Percentiles rank a stretch among this genome's conserved stretches.
Evolutionary conservation across 2,888 invertebrate genomes (phyloP).

Genomic region (Itoplectis maculator): DNA sequence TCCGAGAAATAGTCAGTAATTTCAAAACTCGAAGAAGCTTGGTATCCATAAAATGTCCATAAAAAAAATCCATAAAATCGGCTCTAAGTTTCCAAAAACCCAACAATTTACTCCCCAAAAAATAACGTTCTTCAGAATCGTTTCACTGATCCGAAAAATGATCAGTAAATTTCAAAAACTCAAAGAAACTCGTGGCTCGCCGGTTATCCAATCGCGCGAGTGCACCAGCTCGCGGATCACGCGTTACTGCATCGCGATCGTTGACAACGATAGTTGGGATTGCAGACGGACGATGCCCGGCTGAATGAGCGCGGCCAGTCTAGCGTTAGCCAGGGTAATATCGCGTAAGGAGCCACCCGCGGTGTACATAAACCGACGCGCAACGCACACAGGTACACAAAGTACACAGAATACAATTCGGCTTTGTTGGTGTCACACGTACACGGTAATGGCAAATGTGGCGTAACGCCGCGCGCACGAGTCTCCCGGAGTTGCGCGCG

Average conservation of each 20-base stretch:
- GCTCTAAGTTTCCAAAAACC: neutral
- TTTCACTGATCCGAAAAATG: too few relatives aligned
- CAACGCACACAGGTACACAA: constrained; percentile 5
- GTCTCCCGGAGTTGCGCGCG: too few relatives aligned
- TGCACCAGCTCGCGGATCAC: neutral
- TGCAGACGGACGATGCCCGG: constrained; percentile 5
- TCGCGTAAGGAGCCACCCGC: neutral
- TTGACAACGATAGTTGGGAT: constrained; percentile 18
- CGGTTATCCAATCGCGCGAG: constrained; percentile 6
- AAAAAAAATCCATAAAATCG: too few relatives aligned
- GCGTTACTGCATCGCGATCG: neutral
- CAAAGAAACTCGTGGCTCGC: too few relatives aligned
- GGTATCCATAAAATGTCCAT: too few relatives aligned
- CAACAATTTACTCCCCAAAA: too few relatives aligned
- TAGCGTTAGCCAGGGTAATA: neutral
- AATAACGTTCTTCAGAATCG: too few relatives aligned
- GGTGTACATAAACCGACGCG: too few relatives aligned
- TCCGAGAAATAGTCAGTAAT: too few relatives aligned
- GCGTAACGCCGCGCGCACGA: constrained; percentile 76
- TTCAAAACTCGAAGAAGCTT: too few relatives aligned
- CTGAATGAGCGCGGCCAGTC: neutral
- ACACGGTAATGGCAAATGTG: constrained; percentile 74
- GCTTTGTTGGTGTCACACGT: constrained; percentile 21
- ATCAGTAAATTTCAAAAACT: too few relatives aligned
- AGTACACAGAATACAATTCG: constrained; percentile 21